These are phyloP conservation scores for Apteryx mantelli DNA, from an alignment of 2,113 vertebrate genomes.

Conservation along the genomic window DNA sequence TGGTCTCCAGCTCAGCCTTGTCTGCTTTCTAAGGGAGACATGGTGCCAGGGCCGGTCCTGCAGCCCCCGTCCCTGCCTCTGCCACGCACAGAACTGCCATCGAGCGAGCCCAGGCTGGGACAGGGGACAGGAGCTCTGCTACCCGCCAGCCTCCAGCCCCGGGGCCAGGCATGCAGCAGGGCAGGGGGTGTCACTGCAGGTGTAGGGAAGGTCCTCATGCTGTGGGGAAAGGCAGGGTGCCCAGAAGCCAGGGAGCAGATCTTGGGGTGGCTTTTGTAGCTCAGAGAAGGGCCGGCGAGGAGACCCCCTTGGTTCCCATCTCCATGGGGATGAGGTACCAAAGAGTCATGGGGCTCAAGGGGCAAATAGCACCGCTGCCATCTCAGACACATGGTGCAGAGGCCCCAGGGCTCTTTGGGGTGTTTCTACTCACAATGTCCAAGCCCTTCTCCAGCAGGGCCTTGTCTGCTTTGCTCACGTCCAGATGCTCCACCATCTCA, in stretches of 20 bases:
- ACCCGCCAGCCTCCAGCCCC: too few relatives aligned
- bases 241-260: background rate
- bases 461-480: constrained; percentile 50
- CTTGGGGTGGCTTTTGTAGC: background rate
- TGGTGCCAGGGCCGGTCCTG: background rate
- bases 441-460: constrained; percentile 34
- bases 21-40: constrained; percentile 70
- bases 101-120: too few relatives aligned
- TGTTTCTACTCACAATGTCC: constrained; percentile 30
- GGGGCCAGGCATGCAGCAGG: too few relatives aligned
- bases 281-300: background rate
- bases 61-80: too few relatives aligned
- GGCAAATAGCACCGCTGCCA: background rate
- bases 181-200: too few relatives aligned
- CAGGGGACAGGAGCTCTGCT: background rate
- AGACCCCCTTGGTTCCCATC: background rate
- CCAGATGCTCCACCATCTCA: constrained; percentile 12
- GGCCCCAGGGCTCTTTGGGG: too few relatives aligned
- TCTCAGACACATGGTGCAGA: background rate
- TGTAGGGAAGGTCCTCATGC: background rate
- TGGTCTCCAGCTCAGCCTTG: constrained; percentile 31
- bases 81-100: too few relatives aligned
- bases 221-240: background rate
- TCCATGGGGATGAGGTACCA: background rate
- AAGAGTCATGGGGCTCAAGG: background rate